Conservation (phyloP, 2,797 vertebrate species). For the Cuculus canorus region DNA sequence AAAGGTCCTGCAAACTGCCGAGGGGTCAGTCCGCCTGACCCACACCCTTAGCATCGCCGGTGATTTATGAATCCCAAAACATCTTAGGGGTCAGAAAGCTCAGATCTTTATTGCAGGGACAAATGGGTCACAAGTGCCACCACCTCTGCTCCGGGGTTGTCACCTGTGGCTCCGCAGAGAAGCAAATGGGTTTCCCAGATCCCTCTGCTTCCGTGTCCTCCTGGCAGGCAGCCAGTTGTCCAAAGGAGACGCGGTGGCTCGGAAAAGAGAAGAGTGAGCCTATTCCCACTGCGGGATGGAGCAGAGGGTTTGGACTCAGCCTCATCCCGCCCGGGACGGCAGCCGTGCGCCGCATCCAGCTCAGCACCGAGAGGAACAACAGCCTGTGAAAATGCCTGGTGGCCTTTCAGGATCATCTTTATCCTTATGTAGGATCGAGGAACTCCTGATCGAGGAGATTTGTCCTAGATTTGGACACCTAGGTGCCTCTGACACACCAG, state of each 20-base stretch:
- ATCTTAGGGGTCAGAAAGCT: background rate
- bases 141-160: background rate
- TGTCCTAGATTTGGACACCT: background rate
- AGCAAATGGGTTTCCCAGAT: slow-evolving; percentile 40
- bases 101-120: slow-evolving; percentile 43
- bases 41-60: fast-evolving
- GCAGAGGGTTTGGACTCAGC: fast-evolving
- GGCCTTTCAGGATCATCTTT: background rate
- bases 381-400: background rate
- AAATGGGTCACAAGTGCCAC: slow-evolving; percentile 7
- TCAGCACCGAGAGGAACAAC: fast-evolving
- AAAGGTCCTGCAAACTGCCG: background rate
- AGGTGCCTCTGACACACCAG: background rate
- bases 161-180: background rate
- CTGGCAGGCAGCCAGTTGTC: background rate
- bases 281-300: background rate
- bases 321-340: background rate
- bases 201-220: background rate
- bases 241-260: fast-evolving
- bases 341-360: background rate
- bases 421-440: background rate
- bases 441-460: background rate
- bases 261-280: background rate
- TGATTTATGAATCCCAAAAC: slow-evolving; percentile 16
- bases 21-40: background rate